Evolutionary conservation across 2,113 vertebrate species (phyloP).

Genomic region (Charadrius vociferus): DNA sequence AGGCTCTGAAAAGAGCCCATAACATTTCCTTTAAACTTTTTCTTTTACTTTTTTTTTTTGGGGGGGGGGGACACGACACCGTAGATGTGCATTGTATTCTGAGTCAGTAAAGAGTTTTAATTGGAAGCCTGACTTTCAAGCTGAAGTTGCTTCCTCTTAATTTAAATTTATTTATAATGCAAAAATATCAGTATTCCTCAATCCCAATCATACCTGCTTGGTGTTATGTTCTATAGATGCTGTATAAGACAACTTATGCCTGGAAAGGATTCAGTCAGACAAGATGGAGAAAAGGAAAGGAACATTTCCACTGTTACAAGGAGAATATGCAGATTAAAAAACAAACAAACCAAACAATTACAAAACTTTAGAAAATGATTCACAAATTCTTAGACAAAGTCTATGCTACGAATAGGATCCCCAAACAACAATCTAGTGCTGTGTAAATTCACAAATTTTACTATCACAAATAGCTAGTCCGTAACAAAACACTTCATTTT

Average conservation of each 20-base stretch:
- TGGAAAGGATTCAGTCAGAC: neutral
- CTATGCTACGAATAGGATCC: neutral
- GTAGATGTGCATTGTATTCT: neutral
- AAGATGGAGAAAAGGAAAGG: neutral
- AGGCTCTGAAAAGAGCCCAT: neutral
- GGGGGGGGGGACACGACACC: neutral
- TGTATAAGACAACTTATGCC: neutral
- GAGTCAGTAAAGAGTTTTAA: neutral
- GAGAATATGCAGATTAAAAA: neutral
- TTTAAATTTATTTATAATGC: neutral
- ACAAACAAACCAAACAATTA: neutral
- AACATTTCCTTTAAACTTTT: neutral
- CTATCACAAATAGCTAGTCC: neutral
- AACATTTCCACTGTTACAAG: neutral
- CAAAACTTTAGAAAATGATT: neutral
- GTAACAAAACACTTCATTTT: neutral
- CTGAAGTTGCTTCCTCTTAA: neutral
- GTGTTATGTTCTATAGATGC: neutral
- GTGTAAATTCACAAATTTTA: neutral
- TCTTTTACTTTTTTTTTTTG: too few relatives aligned
- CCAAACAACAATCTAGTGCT: neutral
- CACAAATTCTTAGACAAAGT: neutral
- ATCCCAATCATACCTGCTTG: neutral
- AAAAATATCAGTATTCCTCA: neutral
- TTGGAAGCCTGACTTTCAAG: neutral